A percentile compares a stretch with the other conserved stretches of the same genome.
Evolutionary conservation across 2,797 vertebrate species (phyloP).

Genomic region (Psittacula derbiana): DNA sequence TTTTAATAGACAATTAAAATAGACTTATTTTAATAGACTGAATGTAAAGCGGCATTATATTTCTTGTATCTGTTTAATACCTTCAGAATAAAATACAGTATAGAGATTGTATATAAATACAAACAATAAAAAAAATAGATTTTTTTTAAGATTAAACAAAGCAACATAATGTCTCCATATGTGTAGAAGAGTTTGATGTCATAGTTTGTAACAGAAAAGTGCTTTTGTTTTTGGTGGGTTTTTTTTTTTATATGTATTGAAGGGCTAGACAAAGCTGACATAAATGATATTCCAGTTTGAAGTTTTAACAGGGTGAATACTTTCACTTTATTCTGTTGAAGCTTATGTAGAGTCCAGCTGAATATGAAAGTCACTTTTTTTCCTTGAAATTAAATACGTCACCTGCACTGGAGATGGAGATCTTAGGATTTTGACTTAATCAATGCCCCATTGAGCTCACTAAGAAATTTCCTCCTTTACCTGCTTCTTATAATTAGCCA

Average conservation of each 20-base stretch:
- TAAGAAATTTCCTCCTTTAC: conserved; percentile 16
- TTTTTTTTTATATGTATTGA: neutral
- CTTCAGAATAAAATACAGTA: neutral
- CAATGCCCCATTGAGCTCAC: conserved; percentile 49
- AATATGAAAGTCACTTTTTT: neutral
- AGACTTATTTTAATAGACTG: neutral
- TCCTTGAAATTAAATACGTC: conserved; percentile 7
- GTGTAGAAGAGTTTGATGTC: neutral
- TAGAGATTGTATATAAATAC: neutral
- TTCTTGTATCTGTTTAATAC: neutral
- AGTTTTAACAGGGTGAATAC: neutral
- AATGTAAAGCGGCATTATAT: neutral
- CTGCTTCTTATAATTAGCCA: conserved; percentile 36
- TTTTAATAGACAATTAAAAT: no score
- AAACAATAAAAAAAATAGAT: neutral
- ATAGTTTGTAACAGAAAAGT: neutral
- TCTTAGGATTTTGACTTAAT: conserved; percentile 45
- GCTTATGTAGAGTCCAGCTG: neutral
- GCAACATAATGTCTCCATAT: neutral
- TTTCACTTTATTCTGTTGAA: neutral
- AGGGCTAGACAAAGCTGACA: neutral
- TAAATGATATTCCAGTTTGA: neutral
- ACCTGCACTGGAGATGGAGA: neutral
- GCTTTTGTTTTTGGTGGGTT: neutral
- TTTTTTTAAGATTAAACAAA: neutral